A percentile compares a stretch with the other conserved stretches of the same genome.
Evolutionary conservation across 2,797 vertebrate species (phyloP).

Genomic region (Phalloptychus januarius): DNA sequence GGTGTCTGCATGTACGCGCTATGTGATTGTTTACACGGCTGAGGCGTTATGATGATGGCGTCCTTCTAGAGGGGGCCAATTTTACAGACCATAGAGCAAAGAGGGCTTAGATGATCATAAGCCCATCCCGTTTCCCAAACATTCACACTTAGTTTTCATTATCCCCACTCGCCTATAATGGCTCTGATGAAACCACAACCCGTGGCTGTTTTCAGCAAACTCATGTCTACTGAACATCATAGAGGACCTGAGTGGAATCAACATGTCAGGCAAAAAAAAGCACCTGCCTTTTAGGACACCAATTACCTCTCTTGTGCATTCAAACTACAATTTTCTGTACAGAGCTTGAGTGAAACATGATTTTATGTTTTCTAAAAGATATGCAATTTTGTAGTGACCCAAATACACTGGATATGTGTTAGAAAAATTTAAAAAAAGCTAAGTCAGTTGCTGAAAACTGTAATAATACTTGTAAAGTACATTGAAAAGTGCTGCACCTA

Average conservation of each 20-base stretch:
- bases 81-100: slow-evolving; percentile 48
- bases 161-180: slow-evolving; percentile 1
- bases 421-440: neutral
- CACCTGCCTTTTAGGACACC: neutral
- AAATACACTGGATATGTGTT: neutral
- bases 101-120: slow-evolving; percentile 24
- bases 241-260: neutral
- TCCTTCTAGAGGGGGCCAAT: slow-evolving; percentile 37
- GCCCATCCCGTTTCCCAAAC: neutral
- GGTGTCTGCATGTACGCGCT: slow-evolving; percentile 5
- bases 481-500: neutral
- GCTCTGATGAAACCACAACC: neutral
- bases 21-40: slow-evolving; percentile 41
- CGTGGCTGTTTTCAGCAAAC: slow-evolving; percentile 11
- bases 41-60: slow-evolving; percentile 47
- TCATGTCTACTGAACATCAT: slow-evolving; percentile 7
- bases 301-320: neutral
- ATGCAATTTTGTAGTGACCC: neutral
- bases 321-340: neutral
- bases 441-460: no score
- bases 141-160: slow-evolving; percentile 19
- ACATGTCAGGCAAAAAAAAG: slow-evolving; percentile 5
- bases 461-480: neutral
- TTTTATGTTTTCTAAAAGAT: neutral
- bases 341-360: neutral